Evolutionary conservation across 92 coral and sea anemone genomes (phyloP).

Genomic region (Isaurus tuberculatus): DNA sequence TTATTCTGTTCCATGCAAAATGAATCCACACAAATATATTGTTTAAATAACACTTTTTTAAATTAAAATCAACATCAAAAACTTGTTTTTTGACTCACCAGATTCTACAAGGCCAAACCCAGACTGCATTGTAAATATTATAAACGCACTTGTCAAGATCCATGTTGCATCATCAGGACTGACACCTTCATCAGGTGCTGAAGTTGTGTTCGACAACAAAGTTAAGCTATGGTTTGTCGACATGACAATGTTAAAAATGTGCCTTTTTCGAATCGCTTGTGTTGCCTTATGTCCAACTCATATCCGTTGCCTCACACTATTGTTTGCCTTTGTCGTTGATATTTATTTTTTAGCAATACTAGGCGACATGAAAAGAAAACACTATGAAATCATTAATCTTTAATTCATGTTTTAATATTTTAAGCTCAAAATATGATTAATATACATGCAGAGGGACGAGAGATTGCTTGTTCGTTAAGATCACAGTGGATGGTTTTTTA

Average conservation of each 20-base stretch:
- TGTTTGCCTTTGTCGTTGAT: background rate
- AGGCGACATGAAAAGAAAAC: background rate
- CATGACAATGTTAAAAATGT: background rate
- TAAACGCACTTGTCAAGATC: conserved; percentile 94
- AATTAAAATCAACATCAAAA: too few species aligned
- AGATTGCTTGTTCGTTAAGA: background rate
- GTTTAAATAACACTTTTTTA: too few species aligned
- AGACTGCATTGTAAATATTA: conserved; percentile 97
- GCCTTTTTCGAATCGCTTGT: background rate
- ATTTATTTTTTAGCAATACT: background rate
- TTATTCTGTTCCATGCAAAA: too few species aligned
- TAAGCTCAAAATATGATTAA: too few species aligned
- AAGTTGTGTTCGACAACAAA: background rate
- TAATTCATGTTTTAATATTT: background rate
- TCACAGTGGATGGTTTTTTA: background rate
- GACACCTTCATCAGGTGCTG: conserved; percentile 14
- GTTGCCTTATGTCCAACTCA: too few species aligned
- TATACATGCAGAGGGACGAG: too few species aligned
- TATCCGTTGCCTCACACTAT: background rate
- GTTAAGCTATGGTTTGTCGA: background rate
- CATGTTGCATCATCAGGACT: conserved; percentile 93
- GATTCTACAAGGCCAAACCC: conserved; percentile 86
- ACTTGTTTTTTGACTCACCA: conserved; percentile 14
- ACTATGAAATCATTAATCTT: background rate
- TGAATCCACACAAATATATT: too few species aligned